phyloP scores from a whole-genome alignment of 37 sponge, comb jelly and placozoan genomes.

The Dysidea cf. avara region DNA sequence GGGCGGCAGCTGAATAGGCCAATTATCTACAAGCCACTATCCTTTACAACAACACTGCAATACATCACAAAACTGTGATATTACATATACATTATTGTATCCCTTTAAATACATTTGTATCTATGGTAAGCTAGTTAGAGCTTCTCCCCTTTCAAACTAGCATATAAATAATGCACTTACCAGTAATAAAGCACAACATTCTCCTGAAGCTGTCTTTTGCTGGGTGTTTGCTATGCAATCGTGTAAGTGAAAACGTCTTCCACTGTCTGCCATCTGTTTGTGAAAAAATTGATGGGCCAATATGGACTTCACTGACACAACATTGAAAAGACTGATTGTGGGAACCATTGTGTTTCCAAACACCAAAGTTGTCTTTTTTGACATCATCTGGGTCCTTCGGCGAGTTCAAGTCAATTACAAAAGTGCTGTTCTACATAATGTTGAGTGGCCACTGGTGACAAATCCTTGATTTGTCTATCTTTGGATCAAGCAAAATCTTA shows the following conservation, averaged over 20 bases:
- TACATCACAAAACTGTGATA: too few species aligned
- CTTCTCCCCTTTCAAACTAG: too few species aligned
- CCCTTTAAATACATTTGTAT: too few species aligned
- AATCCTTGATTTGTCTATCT: background rate
- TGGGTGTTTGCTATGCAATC: constrained; percentile 22
- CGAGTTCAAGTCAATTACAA: constrained; percentile 18
- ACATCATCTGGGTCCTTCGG: constrained; percentile 19
- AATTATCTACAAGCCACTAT: too few species aligned
- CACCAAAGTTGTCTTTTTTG: constrained; percentile 28
- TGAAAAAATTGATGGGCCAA: background rate
- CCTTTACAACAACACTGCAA: too few species aligned
- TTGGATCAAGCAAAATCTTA: constrained; percentile 1
- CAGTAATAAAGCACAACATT: constrained; percentile 9
- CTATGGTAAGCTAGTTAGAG: too few species aligned
- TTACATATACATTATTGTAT: too few species aligned
- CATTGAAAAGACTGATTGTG: constrained; percentile 12
- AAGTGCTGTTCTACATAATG: constrained; percentile 12
- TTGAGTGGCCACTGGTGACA: constrained; percentile 5
- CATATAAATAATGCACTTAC: too few species aligned
- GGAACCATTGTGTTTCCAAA: constrained; percentile 39
- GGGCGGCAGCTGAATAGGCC: too few species aligned
- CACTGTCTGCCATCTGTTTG: constrained; percentile 12
- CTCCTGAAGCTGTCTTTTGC: constrained; percentile 16
- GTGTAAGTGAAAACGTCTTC: constrained; percentile 5
- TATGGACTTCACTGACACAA: background rate